Conservation (phyloP, 2,797 vertebrate genomes). For the Aplochiton taeniatus region DNA sequence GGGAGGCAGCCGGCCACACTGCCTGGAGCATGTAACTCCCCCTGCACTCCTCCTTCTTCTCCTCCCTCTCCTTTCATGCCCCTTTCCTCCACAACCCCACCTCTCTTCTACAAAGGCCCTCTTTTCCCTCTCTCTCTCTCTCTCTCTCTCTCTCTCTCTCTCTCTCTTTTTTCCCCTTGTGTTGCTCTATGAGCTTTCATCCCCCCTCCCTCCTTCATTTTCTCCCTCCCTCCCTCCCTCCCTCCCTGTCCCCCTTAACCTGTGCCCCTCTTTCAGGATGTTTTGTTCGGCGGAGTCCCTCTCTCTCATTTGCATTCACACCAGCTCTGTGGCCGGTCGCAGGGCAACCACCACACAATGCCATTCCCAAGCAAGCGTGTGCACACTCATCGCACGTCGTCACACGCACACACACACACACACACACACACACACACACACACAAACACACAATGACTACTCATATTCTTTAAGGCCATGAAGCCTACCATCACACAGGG, state of each 20-base stretch:
- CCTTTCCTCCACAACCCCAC: no score
- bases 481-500: no score
- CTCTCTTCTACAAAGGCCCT: not conserved
- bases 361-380: conserved; percentile 7
- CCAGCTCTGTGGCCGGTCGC: conserved; percentile 46
- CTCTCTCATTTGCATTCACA: conserved; percentile 67
- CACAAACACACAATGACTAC: not conserved
- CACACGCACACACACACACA: conserved; percentile 5
- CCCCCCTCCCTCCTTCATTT: conserved; percentile 10
- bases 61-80: conserved; percentile 6
- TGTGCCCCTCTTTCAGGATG: conserved; percentile 4
- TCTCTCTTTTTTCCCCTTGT: not conserved
- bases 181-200: not conserved
- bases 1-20: conserved; percentile 12
- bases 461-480: not conserved
- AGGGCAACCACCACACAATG: conserved; percentile 36
- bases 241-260: conserved; percentile 11
- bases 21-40: conserved; percentile 33
- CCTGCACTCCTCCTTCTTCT: conserved; percentile 24
- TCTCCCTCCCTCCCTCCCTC: conserved; percentile 12
- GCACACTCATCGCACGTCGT: conserved; percentile 10
- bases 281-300: conserved; percentile 28
- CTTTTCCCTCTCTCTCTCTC: not conserved
- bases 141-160: conserved; percentile 13
- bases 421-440: not conserved